Conservation (phyloP, 2,888 invertebrate species). For the Drosophila tanythrix region DNA sequence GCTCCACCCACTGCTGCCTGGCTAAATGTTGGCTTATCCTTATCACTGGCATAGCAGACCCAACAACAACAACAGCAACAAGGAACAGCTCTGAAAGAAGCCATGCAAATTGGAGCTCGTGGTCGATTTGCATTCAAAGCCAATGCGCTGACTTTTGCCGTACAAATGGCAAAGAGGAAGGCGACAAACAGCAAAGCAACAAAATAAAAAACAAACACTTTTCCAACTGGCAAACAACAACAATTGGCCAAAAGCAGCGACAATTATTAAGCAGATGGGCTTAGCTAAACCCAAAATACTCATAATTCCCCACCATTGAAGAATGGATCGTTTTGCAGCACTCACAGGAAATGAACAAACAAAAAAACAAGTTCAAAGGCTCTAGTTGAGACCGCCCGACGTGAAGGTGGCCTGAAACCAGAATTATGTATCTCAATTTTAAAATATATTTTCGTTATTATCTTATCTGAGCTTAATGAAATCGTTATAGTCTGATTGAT, state of each 20-base stretch:
- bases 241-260: conserved; percentile 46
- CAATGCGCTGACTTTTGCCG: conserved; percentile 75
- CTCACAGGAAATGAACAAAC: not conserved
- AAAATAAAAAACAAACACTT: conserved; percentile 74
- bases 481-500: not conserved
- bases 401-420: not conserved
- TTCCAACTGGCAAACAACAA: conserved; percentile 46
- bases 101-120: conserved; percentile 73
- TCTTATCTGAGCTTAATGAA: not conserved
- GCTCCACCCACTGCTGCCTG: conserved; percentile 2
- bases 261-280: conserved; percentile 47
- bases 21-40: conserved; percentile 49
- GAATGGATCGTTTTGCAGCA: conserved; percentile 5
- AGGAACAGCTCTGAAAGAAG: conserved; percentile 24
- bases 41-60: conserved; percentile 55
- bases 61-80: conserved; percentile 18
- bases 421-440: not conserved
- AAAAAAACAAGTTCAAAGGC: not conserved
- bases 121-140: conserved; percentile 73
- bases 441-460: not conserved
- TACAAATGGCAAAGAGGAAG: conserved; percentile 31
- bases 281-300: conserved; percentile 7
- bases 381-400: not conserved
- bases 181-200: conserved; percentile 22
- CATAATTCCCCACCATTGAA: not conserved